Evolutionary conservation across 2,888 invertebrate species (phyloP).

Genomic region (Melinaea marsaeus): DNA sequence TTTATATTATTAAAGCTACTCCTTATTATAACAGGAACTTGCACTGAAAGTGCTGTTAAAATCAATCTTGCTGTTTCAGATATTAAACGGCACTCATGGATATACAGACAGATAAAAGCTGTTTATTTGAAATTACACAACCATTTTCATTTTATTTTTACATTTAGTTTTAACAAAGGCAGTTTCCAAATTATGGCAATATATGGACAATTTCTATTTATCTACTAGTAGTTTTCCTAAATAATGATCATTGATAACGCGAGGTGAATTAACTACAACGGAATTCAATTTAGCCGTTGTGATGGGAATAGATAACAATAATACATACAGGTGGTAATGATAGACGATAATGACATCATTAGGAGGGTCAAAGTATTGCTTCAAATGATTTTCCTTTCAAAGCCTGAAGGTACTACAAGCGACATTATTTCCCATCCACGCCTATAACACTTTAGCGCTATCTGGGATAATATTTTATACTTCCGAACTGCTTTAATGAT

Average conservation of each 20-base stretch:
- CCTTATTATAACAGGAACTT: too few relatives aligned
- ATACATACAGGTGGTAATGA: constrained; percentile 40
- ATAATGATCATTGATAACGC: neutral
- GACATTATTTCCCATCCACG: constrained; percentile 36
- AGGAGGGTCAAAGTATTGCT: constrained; percentile 38
- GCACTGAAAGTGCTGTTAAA: too few relatives aligned
- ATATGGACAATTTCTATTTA: too few relatives aligned
- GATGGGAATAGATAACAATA: constrained; percentile 34
- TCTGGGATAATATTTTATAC: constrained; percentile 28
- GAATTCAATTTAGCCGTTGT: constrained; percentile 23
- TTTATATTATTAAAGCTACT: too few relatives aligned
- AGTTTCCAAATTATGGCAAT: too few relatives aligned
- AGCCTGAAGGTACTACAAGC: constrained; percentile 34
- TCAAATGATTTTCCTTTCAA: constrained; percentile 41
- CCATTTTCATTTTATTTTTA: too few relatives aligned
- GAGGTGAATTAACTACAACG: neutral
- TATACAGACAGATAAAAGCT: too few relatives aligned
- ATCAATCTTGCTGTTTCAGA: too few relatives aligned
- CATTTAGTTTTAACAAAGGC: too few relatives aligned
- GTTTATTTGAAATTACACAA: too few relatives aligned
- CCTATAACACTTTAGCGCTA: constrained; percentile 32
- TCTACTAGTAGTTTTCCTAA: too few relatives aligned
- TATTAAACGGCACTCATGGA: too few relatives aligned
- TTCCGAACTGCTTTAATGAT: constrained; percentile 20
- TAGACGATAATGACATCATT: constrained; percentile 43